phyloP scores from a whole-genome alignment of 1,140 invertebrate species.

The Drosophila insularis region DNA sequence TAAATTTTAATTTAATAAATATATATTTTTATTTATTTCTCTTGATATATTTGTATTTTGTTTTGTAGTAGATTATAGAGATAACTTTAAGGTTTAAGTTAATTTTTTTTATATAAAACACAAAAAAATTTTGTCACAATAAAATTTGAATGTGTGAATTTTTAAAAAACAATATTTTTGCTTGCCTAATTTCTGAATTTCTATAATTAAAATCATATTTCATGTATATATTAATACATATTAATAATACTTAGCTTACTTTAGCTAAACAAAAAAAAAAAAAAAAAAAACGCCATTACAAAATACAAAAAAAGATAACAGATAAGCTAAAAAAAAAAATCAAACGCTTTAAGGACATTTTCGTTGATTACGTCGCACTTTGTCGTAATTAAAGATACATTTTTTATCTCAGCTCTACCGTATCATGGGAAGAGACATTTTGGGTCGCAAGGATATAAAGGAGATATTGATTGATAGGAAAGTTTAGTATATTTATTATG shows the following conservation, averaged over 20 bases:
- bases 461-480: not conserved
- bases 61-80: slow-evolving; percentile 30
- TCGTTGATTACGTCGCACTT: slow-evolving; percentile 41
- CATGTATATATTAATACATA: slow-evolving; percentile 48
- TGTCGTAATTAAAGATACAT: slow-evolving; percentile 5
- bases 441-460: slow-evolving; percentile 1
- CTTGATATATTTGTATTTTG: too few relatives aligned
- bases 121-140: slow-evolving; percentile 30
- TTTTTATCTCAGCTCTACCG: slow-evolving; percentile 1
- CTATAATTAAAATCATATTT: slow-evolving; percentile 50
- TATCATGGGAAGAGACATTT: too few relatives aligned
- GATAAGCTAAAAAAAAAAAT: slow-evolving; percentile 47
- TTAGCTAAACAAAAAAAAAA: slow-evolving; percentile 66
- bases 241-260: slow-evolving; percentile 70
- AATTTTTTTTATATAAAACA: slow-evolving; percentile 35
- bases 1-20: slow-evolving; percentile 53
- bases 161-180: not conserved
- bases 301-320: slow-evolving; percentile 53
- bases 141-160: slow-evolving; percentile 4
- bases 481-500: not conserved
- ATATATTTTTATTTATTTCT: slow-evolving; percentile 27
- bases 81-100: slow-evolving; percentile 59
- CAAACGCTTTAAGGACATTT: slow-evolving; percentile 66
- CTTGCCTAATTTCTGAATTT: slow-evolving; percentile 26
- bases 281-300: slow-evolving; percentile 33